Evolutionary conservation across 2,113 vertebrate genomes (phyloP), one percentile per base, ranked within the genome.

Genomic region (Formicarius rufipectus): DNA sequence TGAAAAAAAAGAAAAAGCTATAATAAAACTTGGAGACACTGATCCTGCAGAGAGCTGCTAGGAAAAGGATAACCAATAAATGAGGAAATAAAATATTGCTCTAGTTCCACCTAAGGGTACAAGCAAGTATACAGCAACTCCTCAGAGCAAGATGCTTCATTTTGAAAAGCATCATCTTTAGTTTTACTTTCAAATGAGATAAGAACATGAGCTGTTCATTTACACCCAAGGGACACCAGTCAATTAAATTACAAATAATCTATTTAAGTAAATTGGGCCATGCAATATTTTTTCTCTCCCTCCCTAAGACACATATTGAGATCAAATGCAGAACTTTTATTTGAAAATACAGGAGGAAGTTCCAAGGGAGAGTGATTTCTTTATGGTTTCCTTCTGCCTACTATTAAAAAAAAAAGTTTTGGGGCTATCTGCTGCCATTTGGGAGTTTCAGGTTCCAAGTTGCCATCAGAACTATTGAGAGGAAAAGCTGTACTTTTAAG

Each of bases 11-110:
- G 11, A 59, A 62, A 73, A 55, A 76, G 37, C 31, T 52, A 3
- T 27, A 76, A 79, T 77, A 90, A 86, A 95, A 75, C 60, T 56
- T 47, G 13, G n/a, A 90, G 55, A 88, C 42, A 45, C 22, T 27
- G 47, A 81, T 84, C 88, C 72, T 81, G 59, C 52, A 81, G 90
- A 80, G 83, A 88, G 28, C 47, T 81, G 35, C 68, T 53, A 75
- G n/a, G 49, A 90, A 56, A 73, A 90, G 14, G 30, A 79, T 45
- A 95, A 93, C 14, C 47, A 79, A 35, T 40, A 82, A 90, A 80
- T 71, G 33, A 88, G 28, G 86, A 96, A 83, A 88, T 87, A 95
- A 52, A 93, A 79, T 90, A 94, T 52, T 63, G 25, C 45, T 91
- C n/a, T 84, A 53, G 39, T 77, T 89, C 52, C 33, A 79, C 30